A percentile compares a stretch with the other conserved stretches of the same genome.
Conservation (phyloP, 2,113 vertebrate species). For the Symphodus melops region DNA sequence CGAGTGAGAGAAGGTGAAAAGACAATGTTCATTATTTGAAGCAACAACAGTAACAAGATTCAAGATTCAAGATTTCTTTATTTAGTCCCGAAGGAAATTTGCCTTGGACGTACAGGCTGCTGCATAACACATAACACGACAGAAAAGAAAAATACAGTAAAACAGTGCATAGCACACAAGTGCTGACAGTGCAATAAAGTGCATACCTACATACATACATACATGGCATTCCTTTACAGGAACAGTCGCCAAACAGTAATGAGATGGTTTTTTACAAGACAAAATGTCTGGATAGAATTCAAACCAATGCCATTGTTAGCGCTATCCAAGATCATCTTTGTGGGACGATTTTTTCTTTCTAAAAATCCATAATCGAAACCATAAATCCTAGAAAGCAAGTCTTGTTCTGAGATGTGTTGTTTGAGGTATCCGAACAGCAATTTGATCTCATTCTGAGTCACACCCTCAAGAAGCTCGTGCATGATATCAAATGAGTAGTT, state of each 20-base stretch:
- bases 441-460: conserved; percentile 10
- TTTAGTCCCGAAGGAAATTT: no score
- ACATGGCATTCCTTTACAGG: no score
- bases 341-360: conserved; percentile 5
- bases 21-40: conserved; percentile 26
- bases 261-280: conserved; percentile 32
- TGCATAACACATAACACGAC: no score
- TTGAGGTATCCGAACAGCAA: conserved; percentile 29
- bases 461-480: conserved; percentile 22
- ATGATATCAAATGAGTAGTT: conserved; percentile 34
- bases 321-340: conserved; percentile 5
- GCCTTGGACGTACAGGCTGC: no score
- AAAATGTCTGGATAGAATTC: conserved; percentile 27
- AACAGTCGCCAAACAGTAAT: conserved; percentile 42
- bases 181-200: no score
- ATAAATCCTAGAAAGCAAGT: conserved; percentile 19
- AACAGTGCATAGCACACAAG: no score
- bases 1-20: conserved; percentile 15
- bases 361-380: conserved; percentile 34
- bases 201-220: no score
- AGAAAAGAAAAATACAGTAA: no score
- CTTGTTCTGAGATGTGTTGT: neutral
- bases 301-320: conserved; percentile 9
- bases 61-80: no score
- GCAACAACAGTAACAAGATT: conserved; percentile 13